Evolutionary conservation across 2,888 invertebrate species (phyloP).

Genomic region (Protodeltote pygarga): DNA sequence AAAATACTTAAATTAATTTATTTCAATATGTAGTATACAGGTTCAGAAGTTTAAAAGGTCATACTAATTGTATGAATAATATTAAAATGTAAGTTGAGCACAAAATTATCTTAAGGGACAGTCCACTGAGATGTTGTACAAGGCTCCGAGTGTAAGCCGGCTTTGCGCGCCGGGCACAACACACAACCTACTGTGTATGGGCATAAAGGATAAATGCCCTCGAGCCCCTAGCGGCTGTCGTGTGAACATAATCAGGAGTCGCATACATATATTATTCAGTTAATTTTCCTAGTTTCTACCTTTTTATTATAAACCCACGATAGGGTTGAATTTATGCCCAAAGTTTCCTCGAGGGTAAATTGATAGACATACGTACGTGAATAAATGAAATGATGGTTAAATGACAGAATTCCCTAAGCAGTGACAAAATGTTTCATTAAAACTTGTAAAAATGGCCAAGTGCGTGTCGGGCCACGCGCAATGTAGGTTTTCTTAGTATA

Average conservation of each 20-base stretch:
- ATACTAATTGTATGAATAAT: no score
- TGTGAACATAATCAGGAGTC: constrained; percentile 49
- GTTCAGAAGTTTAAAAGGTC: no score
- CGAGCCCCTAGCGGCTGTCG: constrained; percentile 35
- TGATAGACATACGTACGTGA: constrained; percentile 46
- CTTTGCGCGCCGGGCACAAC: constrained; percentile 32
- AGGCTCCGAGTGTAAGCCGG: constrained; percentile 40
- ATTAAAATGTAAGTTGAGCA: not conserved
- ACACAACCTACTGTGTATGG: constrained; percentile 12
- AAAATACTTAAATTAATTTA: no score
- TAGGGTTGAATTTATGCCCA: constrained; percentile 45
- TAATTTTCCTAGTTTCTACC: constrained; percentile 50
- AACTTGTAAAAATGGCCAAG: constrained; percentile 19
- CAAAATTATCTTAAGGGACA: constrained; percentile 13
- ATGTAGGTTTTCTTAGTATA: no score
- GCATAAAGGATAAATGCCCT: constrained; percentile 45
- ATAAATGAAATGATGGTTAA: constrained; percentile 47
- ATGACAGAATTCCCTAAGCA: constrained; percentile 21
- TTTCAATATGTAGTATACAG: no score
- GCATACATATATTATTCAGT: constrained; percentile 50
- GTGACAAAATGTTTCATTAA: constrained; percentile 29
- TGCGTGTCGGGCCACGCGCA: no score
- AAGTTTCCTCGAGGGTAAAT: constrained; percentile 43
- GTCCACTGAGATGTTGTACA: constrained; percentile 28
- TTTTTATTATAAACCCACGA: constrained; percentile 49